Evolutionary conservation across 2,113 vertebrate species (phyloP), one percentile per base, ranked within the genome.

Genomic region (Puma concolor): DNA sequence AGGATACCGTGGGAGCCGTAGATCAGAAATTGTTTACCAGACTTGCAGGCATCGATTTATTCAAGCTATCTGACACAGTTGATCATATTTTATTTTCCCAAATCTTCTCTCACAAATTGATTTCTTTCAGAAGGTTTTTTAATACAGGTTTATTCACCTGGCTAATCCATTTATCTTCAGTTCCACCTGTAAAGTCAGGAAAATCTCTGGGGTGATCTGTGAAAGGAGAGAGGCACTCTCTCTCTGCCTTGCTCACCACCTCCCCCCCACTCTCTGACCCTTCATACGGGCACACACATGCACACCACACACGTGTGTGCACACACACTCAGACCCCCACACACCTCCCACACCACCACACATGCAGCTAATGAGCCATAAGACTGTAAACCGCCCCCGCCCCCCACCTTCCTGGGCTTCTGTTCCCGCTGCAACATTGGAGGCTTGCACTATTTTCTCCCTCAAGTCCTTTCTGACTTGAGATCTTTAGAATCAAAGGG

Each of bases 11-110:
- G 88, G 96, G 95, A 97, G 97, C 95, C 11, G 17, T 84, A 97
- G 98, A 96, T 98, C 98, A 98, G 98, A 98, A 95, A 92, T 50
- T 97, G 98, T 98, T 99, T 98, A 98, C 96, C 60, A 1, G 63
- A 85, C 66, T 83, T 93, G 80, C 96, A 88, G 97, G 98, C 98
- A 95, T 97, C 92, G 95, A 98, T 98, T 98, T 98, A 95, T 87
- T 90, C 84, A 52, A 94, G 98, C 95, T 98, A 33, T 97, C 97
- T 94, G 97, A 93, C 92, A 97, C 95, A 97, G 96, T 36, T 95
- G 95, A 91, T 95, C 93, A 44, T 98, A 93, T 96, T 97, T 98
- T 98, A 98, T 98, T 97, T 95, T 88, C 94, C 88, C 94, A 98
- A 98, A 97, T 98, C 80, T 96, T 97, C 98, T 98, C 94, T 96